These are phyloP conservation scores for Prochilodus magdalenae DNA, from an alignment of 2,113 vertebrate species.

Conservation along the genomic window DNA sequence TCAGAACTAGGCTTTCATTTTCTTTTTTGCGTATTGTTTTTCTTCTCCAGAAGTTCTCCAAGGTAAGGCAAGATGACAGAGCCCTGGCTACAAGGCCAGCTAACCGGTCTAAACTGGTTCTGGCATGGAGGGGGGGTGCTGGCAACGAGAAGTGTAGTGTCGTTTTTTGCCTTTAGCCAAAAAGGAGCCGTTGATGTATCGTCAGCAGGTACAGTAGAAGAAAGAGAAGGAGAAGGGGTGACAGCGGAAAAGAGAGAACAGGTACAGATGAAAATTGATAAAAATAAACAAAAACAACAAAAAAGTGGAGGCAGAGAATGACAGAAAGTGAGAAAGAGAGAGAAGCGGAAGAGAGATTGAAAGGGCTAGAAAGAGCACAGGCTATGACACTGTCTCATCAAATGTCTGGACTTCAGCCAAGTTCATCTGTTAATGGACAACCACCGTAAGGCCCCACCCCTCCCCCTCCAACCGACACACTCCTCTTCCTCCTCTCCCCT, in stretches of 20 bases:
- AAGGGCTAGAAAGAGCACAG: conserved; percentile 53
- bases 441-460: conserved; percentile 75
- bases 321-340: conserved; percentile 24
- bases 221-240: conserved; percentile 26
- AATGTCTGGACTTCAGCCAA: conserved; percentile 91
- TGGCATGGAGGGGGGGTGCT: conserved; percentile 57
- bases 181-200: conserved; percentile 84
- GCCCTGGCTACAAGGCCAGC: conserved; percentile 82
- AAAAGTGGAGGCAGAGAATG: conserved; percentile 28
- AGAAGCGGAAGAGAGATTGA: conserved; percentile 33
- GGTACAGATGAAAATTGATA: neutral
- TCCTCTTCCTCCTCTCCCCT: conserved; percentile 68
- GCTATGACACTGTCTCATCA: conserved; percentile 89
- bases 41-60: conserved; percentile 65
- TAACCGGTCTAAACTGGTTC: conserved; percentile 89
- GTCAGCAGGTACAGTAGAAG: conserved; percentile 79
- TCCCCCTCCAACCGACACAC: conserved; percentile 53
- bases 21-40: conserved; percentile 66
- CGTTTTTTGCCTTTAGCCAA: conserved; percentile 81
- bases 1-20: conserved; percentile 65
- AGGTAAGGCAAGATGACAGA: conserved; percentile 83
- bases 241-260: conserved; percentile 7
- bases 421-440: conserved; percentile 99
- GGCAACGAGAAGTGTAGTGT: conserved; percentile 57
- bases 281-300: conserved; percentile 33